Percentiles rank a stretch among this genome's conserved stretches.
phyloP scores from a whole-genome alignment of 2,113 vertebrate species.

The Labeo rohita region DNA sequence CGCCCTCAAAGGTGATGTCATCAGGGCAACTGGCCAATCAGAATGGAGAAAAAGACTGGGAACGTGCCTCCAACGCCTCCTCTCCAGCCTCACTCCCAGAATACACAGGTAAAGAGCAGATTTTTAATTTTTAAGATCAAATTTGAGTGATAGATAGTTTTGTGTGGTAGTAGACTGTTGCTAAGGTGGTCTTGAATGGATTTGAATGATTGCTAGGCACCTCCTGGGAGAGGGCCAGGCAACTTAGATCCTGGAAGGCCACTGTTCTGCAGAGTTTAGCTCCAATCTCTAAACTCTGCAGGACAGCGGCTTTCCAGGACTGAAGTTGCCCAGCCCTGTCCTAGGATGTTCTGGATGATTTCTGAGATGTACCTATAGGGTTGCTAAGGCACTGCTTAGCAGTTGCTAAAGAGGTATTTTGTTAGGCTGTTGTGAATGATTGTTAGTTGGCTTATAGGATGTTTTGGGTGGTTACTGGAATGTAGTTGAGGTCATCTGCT shows the following conservation, averaged over 20 bases:
- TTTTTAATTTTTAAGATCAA: not conserved
- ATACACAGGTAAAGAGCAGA: slow-evolving; percentile 79
- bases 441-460: not conserved
- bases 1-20: slow-evolving; percentile 79
- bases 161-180: not conserved
- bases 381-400: not conserved
- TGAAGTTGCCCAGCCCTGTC: no score
- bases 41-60: slow-evolving; percentile 84
- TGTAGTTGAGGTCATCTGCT: not conserved
- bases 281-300: no score
- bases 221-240: not conserved
- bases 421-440: not conserved
- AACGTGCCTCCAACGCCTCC: slow-evolving; percentile 80
- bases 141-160: not conserved
- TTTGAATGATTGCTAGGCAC: not conserved
- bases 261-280: no score
- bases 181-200: not conserved
- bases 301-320: no score
- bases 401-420: not conserved
- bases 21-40: slow-evolving; percentile 74
- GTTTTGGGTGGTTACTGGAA: no score
- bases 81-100: slow-evolving; percentile 83
- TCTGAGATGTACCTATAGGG: not conserved
- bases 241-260: no score
- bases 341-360: not conserved